Base-by-base conservation (phyloP, 1,140 invertebrate genomes). In the Mactra quadrangularis region DNA sequence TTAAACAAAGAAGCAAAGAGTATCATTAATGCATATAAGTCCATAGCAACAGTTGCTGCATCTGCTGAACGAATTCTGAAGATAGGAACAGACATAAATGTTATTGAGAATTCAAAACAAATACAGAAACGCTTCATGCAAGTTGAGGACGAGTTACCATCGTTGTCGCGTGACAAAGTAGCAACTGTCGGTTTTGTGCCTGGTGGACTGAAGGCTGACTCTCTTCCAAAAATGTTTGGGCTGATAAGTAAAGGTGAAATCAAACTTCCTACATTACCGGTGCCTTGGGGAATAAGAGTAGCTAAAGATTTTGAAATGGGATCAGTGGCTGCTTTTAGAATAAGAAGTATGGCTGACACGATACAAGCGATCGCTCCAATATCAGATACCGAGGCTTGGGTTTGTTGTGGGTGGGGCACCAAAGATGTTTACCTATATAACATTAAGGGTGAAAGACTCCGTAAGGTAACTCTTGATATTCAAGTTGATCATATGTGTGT, bases 281-380 rank as follows among this genome's bases (percentile, higher is more conserved):
- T 85, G 7, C 87, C 87, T 7, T 87, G 87, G 87, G 87, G 87
- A 11, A 84, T 87, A 17, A 53, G 85, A 47, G 84, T 87, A 9
- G 84, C 85, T 0, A 74, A 85, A 17, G 72, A 85, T 6, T 86
- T 86, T 75, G 87, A 87, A 29, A 85, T 87, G 22, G 50, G 82
- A 25, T 82, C 85, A 31, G 53, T 87, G 33, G 84, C 35, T 22
- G 84, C 47, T 22, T 87, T 87, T 60, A 85, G 75, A 62, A 70
- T 85, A 13, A 66, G 76, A n/a, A 82, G 84, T 31, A 25, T 27
- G 31, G 75, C 72, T 22, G 87, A 87, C 25, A 87, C 87, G 0
- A 64, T 87, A 17, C 87, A 87, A 33, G 87, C 87, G 1, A 87
- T 87, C 22, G 87, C 87, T 9, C 87, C 87, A 17, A 74, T 87